Percentiles rank a stretch among this genome's conserved stretches.
Conservation (phyloP, 2,888 invertebrate genomes). For the Oscheius sp. region DNA sequence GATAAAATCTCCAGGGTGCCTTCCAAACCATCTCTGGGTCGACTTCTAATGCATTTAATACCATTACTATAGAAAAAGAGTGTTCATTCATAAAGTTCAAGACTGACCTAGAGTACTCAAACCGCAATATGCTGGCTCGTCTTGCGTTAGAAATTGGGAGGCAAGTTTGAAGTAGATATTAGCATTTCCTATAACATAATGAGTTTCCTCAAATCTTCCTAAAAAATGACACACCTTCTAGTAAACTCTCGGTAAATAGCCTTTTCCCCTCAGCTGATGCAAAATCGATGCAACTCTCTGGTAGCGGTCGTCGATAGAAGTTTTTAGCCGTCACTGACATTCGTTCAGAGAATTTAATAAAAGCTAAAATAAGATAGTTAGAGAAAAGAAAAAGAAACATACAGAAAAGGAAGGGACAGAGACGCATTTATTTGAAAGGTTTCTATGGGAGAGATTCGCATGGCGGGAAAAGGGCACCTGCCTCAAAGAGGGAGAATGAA, state of each 20-base stretch:
- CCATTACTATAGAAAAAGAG: constrained; percentile 65
- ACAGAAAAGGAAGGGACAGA: not conserved
- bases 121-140: constrained; percentile 73
- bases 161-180: constrained; percentile 71
- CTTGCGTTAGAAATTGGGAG: constrained; percentile 72
- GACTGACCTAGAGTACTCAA: constrained; percentile 71
- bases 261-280: constrained; percentile 70
- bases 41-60: constrained; percentile 71
- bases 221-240: constrained; percentile 49
- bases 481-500: not conserved
- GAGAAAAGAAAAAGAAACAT: not conserved
- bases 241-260: constrained; percentile 70
- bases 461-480: not conserved
- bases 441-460: not conserved
- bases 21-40: constrained; percentile 71
- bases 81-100: not conserved
- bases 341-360: not conserved
- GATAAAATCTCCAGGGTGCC: constrained; percentile 72
- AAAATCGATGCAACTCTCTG: constrained; percentile 71
- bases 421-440: too few species aligned
- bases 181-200: constrained; percentile 64
- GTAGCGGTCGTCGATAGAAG: constrained; percentile 71
- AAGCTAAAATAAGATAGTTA: not conserved
- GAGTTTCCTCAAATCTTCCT: too few species aligned
- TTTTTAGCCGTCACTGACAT: constrained; percentile 58